Evolutionary conservation across 2,888 invertebrate species (phyloP).

Genomic region (Drosophila paucipuncta): DNA sequence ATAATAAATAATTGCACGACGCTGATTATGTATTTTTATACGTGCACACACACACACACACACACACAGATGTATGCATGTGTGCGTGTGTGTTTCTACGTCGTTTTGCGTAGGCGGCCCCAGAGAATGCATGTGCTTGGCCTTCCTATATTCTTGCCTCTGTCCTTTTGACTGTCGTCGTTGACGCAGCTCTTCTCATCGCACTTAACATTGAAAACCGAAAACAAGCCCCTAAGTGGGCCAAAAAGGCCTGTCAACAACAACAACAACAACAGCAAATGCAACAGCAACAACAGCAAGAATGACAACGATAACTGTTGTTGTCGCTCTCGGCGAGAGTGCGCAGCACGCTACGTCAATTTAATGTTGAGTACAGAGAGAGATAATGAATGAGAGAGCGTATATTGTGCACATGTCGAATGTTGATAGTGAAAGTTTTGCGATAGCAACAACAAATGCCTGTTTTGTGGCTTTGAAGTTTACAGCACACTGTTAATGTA

Average conservation of each 20-base stretch:
- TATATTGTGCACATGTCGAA: constrained; percentile 31
- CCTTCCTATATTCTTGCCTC: constrained; percentile 31
- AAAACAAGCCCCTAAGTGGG: constrained; percentile 78
- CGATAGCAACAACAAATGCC: constrained; percentile 31
- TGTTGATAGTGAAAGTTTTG: constrained; percentile 71
- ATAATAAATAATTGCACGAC: constrained; percentile 65
- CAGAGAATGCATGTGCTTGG: constrained; percentile 44
- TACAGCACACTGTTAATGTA: constrained; percentile 51
- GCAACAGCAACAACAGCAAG: constrained; percentile 6
- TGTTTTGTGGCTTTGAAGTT: constrained; percentile 70
- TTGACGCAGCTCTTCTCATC: constrained; percentile 55
- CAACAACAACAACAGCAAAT: constrained; percentile 25
- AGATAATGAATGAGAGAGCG: constrained; percentile 1
- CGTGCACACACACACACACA: background rate
- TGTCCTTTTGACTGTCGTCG: constrained; percentile 41
- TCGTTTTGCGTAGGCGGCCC: constrained; percentile 37
- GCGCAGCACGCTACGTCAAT: constrained; percentile 45
- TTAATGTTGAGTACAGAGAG: background rate
- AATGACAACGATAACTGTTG: constrained; percentile 1
- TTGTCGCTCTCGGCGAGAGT: constrained; percentile 46
- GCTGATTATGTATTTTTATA: constrained; percentile 55
- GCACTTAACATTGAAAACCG: constrained; percentile 79
- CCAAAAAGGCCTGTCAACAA: constrained; percentile 60
- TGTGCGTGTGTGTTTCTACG: constrained; percentile 9
- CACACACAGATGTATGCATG: background rate